phyloP scores from a whole-genome alignment of 2,888 invertebrate genomes.

The Platynereis dumerilii region DNA sequence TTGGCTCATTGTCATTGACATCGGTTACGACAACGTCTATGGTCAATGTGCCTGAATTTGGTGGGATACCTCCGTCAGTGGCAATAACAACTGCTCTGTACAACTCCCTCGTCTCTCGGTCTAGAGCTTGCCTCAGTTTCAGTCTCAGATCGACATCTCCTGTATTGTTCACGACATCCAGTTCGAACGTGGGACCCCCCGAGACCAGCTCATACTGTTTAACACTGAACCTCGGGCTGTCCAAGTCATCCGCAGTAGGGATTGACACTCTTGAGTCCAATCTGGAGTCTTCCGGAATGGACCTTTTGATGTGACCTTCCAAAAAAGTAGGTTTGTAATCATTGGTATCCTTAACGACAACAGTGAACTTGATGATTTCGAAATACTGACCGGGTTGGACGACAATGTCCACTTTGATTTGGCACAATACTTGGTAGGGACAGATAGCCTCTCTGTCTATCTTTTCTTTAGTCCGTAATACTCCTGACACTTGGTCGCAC shows the following conservation, averaged over 20 bases:
- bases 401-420: constrained; percentile 10
- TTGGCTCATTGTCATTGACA: constrained; percentile 25
- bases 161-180: constrained; percentile 26
- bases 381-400: constrained; percentile 24
- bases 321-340: constrained; percentile 31
- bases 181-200: constrained; percentile 8
- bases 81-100: constrained; percentile 15
- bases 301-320: constrained; percentile 2
- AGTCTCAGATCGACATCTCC: constrained; percentile 41
- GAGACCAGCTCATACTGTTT: constrained; percentile 23
- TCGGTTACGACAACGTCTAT: constrained; percentile 17
- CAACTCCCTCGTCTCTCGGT: constrained; percentile 20
- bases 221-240: constrained; percentile 28
- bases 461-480: constrained; percentile 8
- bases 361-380: constrained; percentile 21
- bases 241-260: constrained; percentile 31
- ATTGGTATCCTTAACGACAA: constrained; percentile 29
- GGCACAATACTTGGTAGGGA: not conserved
- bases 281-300: constrained; percentile 23
- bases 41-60: constrained; percentile 19
- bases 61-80: constrained; percentile 22
- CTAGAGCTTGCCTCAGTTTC: constrained; percentile 17
- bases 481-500: constrained; percentile 9
- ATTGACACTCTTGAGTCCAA: constrained; percentile 25
- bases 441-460: constrained; percentile 22